A percentile compares a stretch with the other conserved stretches of the same genome.
These are phyloP conservation scores for Zaprionus obscuricornis DNA, from an alignment of 2,888 invertebrate genomes.

Conservation along the genomic window DNA sequence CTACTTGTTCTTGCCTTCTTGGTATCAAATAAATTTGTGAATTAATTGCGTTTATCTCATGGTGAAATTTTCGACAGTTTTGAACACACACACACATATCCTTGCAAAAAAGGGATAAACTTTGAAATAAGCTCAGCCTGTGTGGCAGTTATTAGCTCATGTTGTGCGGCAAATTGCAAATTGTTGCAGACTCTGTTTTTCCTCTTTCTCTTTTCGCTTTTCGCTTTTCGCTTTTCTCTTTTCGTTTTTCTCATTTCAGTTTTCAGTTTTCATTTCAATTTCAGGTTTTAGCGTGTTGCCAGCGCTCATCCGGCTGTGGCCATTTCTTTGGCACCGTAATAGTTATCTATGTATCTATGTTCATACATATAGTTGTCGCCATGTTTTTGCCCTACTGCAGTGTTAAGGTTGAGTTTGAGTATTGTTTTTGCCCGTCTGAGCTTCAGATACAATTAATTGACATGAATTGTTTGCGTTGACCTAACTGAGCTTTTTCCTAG, in stretches of 20 bases:
- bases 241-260: conserved; percentile 11
- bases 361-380: conserved; percentile 31
- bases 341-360: conserved; percentile 17
- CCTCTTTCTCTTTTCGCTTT: conserved; percentile 1
- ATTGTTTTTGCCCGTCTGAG: conserved; percentile 30
- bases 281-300: conserved; percentile 3
- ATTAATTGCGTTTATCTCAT: conserved; percentile 71
- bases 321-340: conserved; percentile 39
- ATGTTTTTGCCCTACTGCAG: conserved; percentile 35
- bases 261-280: conserved; percentile 18
- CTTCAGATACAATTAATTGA: conserved; percentile 59
- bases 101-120: conserved; percentile 15
- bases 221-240: conserved; percentile 9
- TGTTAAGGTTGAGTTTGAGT: conserved; percentile 16
- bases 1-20: conserved; percentile 22
- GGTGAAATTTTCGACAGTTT: conserved; percentile 37
- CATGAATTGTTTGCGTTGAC: conserved; percentile 47
- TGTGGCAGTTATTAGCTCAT: conserved; percentile 43
- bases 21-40: conserved; percentile 70
- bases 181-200: conserved; percentile 35
- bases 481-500: background rate
- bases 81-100: conserved; percentile 11
- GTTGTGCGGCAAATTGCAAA: conserved; percentile 22
- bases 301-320: conserved; percentile 2
- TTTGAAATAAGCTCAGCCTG: conserved; percentile 20